Base-by-base conservation (phyloP, 2,113 vertebrate genomes). In the Dicaeum eximium region DNA sequence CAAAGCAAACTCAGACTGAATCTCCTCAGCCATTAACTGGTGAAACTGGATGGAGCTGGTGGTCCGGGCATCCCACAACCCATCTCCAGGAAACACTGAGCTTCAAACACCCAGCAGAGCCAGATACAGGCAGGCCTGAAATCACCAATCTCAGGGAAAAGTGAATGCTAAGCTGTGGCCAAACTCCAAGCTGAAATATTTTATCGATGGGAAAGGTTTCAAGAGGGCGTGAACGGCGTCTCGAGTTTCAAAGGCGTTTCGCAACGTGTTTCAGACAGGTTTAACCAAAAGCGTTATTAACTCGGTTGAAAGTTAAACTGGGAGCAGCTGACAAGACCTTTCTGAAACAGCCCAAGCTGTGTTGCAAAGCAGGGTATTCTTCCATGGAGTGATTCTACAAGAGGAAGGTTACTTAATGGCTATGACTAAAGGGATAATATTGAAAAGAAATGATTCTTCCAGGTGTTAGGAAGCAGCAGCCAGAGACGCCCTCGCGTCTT, bases 251-350 rank as follows among this genome's bases (percentile, higher is more conserved):
- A 70, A 92, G 80, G 77, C 17, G 11, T 95, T 86, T 77, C 30
- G 64, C 56, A n/a, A 21, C 10, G 47, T 9, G 62, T 48, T 80
- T 78, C 25, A 58, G 23, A 9, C 86, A 60, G 83, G 80, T 96
- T 93, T 62, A 95, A 95, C 83, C 86, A 35, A 78, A 84, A 74
- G 1, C 17, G 4, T 67, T 74, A 88, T 86, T 93, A 95, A 92
- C 83, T 69, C 8, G 3, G 92, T 19, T 87, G 87, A 62, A 94
- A 96, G 91, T 88, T 96, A 94, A 96, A 92, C 75, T 23, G 58
- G 9, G 80, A 93, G 84, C 60, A 77, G 84, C 87, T 56, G 75
- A 66, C 31, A 31, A 88, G 86, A 72, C 28, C 50, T 61, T 70
- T n/a, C 72, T 20, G 37, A 70, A 80, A 77, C 10, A 51, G 21